phyloP scores from a whole-genome alignment of 1,140 invertebrate species.

The Radopholus similis region DNA sequence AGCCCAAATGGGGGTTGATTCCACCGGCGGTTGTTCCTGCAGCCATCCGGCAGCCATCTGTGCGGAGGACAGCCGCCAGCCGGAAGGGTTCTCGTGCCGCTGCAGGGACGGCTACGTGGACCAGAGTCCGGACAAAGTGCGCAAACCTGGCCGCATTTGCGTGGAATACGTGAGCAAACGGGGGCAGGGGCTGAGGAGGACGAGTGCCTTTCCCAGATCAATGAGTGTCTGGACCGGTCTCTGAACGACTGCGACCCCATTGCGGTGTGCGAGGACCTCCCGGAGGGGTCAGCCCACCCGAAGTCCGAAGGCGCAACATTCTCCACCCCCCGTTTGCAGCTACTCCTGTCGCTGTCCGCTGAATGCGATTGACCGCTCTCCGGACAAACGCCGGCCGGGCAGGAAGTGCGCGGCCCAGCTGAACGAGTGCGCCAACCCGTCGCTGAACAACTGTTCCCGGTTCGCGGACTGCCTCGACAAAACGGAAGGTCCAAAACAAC shows the following conservation, averaged over 20 bases:
- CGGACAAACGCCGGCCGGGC: conserved; percentile 45
- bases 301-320: too few relatives aligned
- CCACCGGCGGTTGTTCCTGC: too few relatives aligned
- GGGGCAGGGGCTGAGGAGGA: not conserved
- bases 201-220: conserved; percentile 30
- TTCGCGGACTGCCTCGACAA: conserved; percentile 58
- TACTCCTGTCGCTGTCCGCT: conserved; percentile 55
- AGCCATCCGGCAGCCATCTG: conserved; percentile 55
- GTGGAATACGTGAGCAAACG: conserved; percentile 38
- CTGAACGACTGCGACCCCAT: conserved; percentile 58
- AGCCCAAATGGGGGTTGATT: not conserved
- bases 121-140: conserved; percentile 42
- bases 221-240: conserved; percentile 56
- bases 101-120: conserved; percentile 58
- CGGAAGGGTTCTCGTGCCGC: conserved; percentile 49
- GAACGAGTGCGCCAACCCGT: conserved; percentile 56
- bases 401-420: conserved; percentile 50
- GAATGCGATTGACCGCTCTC: conserved; percentile 55
- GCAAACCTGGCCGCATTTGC: conserved; percentile 52
- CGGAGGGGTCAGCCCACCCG: conserved; percentile 49
- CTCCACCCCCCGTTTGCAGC: not conserved
- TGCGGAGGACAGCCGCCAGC: conserved; percentile 31
- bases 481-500: conserved; percentile 28
- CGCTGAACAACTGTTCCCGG: conserved; percentile 52
- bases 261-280: conserved; percentile 56